Base-by-base conservation (phyloP, 2,113 vertebrate genomes). In the Lycocorax pyrrhopterus region DNA sequence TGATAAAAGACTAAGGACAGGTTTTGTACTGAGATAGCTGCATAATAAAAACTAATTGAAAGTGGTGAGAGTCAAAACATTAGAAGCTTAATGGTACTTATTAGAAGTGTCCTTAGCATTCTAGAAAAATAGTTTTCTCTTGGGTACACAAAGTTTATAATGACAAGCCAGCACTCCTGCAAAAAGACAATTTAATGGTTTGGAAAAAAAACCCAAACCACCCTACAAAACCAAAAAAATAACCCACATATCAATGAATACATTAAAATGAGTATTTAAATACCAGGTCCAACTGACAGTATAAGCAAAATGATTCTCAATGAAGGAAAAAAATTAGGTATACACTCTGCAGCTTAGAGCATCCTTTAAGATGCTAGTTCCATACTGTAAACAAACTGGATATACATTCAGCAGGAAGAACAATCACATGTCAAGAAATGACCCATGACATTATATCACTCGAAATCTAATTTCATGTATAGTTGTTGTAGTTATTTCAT, bases 201-300 rank as follows among this genome's bases (percentile, higher is more conserved):
- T 69, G 14, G 3, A 43, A 37, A 56, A 64, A 16, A 33, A 3
- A 0, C 3, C 7, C 16, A 67, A 51, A 30, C 15, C 0, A 0
- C n/a, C 62, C 68, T 5, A 35, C 25, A 76, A 87, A 47, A 32
- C 25, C 6, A 69, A 46, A 52, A 46, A 10, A 41, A 13, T 2
- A 63, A 27, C 9, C 3, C 20, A 35, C 23, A 49, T 84, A 83
- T 17, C 43, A 89, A 79, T 52, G 35, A 89, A 92, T 5, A 84
- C 33, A 52, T 13, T 76, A 96, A 96, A 90, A 12, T 6, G 4
- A 91, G 78, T 87, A 75, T 80, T 87, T 94, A 69, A 84, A 64
- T 85, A 74, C 20, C 39, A 79, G 29, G 3, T 59, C 27, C 21
- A 86, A 67, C 10, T 41, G 23, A 69, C 11, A 51, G n/a, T 21